Evolutionary conservation across 2,888 invertebrate genomes (phyloP).

Genomic region (Melieria omissa): DNA sequence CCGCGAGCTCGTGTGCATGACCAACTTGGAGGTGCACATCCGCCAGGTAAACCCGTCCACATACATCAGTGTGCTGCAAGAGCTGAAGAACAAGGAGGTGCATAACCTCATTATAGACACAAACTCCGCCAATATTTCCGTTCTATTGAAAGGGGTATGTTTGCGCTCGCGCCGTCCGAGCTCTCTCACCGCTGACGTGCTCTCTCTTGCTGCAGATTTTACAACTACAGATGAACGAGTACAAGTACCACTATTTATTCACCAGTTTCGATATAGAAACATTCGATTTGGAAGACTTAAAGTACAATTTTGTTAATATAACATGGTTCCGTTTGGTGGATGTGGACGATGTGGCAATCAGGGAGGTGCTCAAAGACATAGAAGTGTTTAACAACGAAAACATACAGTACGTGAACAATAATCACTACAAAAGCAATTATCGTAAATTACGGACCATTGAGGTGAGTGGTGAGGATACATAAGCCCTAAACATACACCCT

Average conservation of each 20-base stretch:
- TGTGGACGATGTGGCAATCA: conserved; percentile 74
- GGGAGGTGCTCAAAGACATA: conserved; percentile 78
- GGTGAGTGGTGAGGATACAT: too few species aligned
- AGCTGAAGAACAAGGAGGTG: conserved; percentile 82
- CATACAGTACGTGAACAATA: too few species aligned
- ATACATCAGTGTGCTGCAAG: conserved; percentile 80
- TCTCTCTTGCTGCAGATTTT: conserved; percentile 72
- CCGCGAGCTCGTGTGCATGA: conserved; percentile 76
- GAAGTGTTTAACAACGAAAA: conserved; percentile 70
- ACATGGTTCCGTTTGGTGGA: conserved; percentile 90
- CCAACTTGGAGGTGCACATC: conserved; percentile 77
- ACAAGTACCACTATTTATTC: conserved; percentile 85
- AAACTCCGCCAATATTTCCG: conserved; percentile 76
- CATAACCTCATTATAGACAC: conserved; percentile 83
- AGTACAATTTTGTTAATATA: conserved; percentile 94
- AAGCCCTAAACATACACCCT: too few species aligned
- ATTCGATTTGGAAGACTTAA: conserved; percentile 90
- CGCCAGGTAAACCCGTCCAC: conserved; percentile 74
- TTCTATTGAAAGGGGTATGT: conserved; percentile 80
- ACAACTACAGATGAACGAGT: conserved; percentile 85
- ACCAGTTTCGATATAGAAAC: conserved; percentile 84
- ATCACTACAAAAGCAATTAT: conserved; percentile 19
- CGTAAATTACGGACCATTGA: conserved; percentile 40
- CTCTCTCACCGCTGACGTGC: neutral
- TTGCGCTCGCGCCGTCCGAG: neutral